These are phyloP conservation scores for Neopelma chrysocephalum DNA, from an alignment of 2,797 vertebrate genomes.

Conservation along the genomic window DNA sequence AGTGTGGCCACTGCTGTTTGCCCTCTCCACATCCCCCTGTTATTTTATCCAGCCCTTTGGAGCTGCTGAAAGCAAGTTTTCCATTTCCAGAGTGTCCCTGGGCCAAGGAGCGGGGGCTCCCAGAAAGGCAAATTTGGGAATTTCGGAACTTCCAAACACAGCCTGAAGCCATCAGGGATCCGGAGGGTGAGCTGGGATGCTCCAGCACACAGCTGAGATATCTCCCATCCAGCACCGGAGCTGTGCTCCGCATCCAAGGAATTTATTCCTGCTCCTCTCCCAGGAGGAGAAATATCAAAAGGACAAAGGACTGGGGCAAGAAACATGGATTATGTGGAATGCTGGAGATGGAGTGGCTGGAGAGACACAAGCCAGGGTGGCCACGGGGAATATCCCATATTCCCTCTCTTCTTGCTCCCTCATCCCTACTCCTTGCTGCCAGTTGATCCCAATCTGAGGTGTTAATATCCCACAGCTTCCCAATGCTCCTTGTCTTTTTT, in stretches of 20 bases:
- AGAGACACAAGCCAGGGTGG: rapidly evolving
- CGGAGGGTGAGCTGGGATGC: background rate
- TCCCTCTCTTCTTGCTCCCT: background rate
- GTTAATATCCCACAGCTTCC: background rate
- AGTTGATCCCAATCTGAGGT: rapidly evolving
- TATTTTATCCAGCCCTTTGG: background rate
- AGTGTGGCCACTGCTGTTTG: background rate
- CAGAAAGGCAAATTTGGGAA: background rate
- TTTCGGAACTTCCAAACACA: background rate
- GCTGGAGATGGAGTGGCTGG: background rate
- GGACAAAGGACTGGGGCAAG: background rate
- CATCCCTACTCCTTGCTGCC: rapidly evolving
- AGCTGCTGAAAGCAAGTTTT: background rate
- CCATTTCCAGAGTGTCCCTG: background rate
- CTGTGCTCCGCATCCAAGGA: background rate
- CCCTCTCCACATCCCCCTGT: background rate
- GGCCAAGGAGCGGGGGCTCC: background rate
- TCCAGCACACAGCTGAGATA: background rate
- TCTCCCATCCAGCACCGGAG: background rate
- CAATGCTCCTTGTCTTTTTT: rapidly evolving
- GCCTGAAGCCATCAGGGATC: background rate
- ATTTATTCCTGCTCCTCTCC: background rate
- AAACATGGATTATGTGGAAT: background rate
- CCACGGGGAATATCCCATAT: background rate
- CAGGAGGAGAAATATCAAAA: background rate